These are phyloP conservation scores for Hirtodrosophila trivittata DNA, from an alignment of 2,888 invertebrate species.

Conservation along the genomic window DNA sequence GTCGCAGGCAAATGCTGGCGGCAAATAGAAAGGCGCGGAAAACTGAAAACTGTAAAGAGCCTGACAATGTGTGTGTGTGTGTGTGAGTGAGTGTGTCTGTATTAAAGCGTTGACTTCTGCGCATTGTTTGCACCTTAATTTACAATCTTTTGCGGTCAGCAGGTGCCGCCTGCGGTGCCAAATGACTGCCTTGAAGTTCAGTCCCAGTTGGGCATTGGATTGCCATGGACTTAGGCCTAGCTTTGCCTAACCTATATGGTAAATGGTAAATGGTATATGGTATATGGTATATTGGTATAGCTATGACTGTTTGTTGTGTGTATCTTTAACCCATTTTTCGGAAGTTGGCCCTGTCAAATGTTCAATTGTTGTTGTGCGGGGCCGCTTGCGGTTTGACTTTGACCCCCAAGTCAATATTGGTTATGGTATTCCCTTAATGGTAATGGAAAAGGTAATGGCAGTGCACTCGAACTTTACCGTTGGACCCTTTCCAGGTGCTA, in stretches of 20 bases:
- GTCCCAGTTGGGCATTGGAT: slow-evolving; percentile 2
- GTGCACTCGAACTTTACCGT: slow-evolving; percentile 53
- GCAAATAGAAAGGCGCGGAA: slow-evolving; percentile 38
- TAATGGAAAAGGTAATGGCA: slow-evolving; percentile 41
- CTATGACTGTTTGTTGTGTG: slow-evolving; percentile 3
- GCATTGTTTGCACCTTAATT: slow-evolving; percentile 74
- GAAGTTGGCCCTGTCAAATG: slow-evolving; percentile 62
- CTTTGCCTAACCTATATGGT: slow-evolving; percentile 47
- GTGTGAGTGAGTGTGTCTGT: slow-evolving; percentile 12
- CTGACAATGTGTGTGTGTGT: slow-evolving; percentile 17
- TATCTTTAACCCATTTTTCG: slow-evolving; percentile 48
- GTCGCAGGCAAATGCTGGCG: slow-evolving; percentile 10
- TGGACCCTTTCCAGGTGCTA: slow-evolving; percentile 46
- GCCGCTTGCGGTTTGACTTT: slow-evolving; percentile 56
- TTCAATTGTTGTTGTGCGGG: slow-evolving; percentile 63
- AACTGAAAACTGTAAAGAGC: slow-evolving; percentile 15
- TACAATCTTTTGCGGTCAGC: slow-evolving; percentile 74
- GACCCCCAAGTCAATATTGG: slow-evolving; percentile 75
- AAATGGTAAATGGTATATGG: background rate
- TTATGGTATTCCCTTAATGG: slow-evolving; percentile 43
- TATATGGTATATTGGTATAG: no score
- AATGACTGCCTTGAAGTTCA: slow-evolving; percentile 18
- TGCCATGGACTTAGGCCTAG: background rate
- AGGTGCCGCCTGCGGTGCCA: slow-evolving; percentile 42
- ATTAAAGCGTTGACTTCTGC: slow-evolving; percentile 53